Base-by-base conservation (phyloP, 1,140 invertebrate species). In the Latrodectus geometricus region DNA sequence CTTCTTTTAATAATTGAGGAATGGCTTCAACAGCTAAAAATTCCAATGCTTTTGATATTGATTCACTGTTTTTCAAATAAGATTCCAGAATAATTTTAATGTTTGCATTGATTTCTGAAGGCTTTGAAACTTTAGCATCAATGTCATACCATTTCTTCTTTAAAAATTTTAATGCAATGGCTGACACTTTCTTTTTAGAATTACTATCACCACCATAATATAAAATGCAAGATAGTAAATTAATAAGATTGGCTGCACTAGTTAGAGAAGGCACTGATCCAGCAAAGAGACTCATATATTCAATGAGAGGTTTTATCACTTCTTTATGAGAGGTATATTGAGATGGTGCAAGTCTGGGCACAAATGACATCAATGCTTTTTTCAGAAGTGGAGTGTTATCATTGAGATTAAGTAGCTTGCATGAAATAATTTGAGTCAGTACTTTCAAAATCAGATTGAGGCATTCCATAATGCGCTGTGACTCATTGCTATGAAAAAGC, bases 341-440 rank as follows among this genome's bases (percentile, higher is more conserved):
- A 48, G 35, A 7, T n/a, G 61, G 14, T 35, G 4, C 20, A 15
- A 56, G 21, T 49, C 11, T 52, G 8, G 35, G 35, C 14, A 66
- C 66, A n/a, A 80, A 76, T n/a, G 77, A 56, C 21, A 9, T 0
- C 4, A 86, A 8, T 20, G 75, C 70, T 66, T 87, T 87, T 50
- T 66, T 79, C 56, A 87, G 66, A 66, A 80, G 54, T 4, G 20
- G 4, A 14, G 48, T 23, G 56, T 87, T 87, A 14, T 79, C 77
- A 21, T 23, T 56, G 52, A 75, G 80, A 68, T 80, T 80, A n/a
- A 87, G 80, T 50, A 73, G 54, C 78, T 91, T 93, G 96, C 96
- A 97, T 70, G 93, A 94, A 83, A 96, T 95, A 76, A 95, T 92
- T 49, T 92, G 91, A 8, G 92, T 92, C 5, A 95, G 90, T 14